phyloP scores from a whole-genome alignment of 1,140 invertebrate species.

The Calliopsis andreniformis region DNA sequence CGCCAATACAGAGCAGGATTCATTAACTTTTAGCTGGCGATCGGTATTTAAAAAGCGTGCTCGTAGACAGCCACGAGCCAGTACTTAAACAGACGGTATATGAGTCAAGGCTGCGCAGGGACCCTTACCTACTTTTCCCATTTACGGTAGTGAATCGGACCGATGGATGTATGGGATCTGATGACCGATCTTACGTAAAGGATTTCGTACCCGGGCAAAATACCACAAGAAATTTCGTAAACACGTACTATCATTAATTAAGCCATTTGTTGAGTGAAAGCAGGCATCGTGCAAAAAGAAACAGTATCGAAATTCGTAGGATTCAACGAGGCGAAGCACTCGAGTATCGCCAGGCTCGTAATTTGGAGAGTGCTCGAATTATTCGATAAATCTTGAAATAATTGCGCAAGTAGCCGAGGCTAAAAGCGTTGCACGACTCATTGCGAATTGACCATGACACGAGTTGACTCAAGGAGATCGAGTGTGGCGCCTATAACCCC shows the following conservation, averaged over 20 bases:
- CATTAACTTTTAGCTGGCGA: constrained; percentile 38
- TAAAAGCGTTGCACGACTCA: constrained; percentile 47
- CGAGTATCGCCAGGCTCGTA: background rate
- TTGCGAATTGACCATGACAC: constrained; percentile 73
- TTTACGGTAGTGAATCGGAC: constrained; percentile 71
- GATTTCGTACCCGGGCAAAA: constrained; percentile 19
- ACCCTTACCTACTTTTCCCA: constrained; percentile 78
- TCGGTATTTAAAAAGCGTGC: constrained; percentile 54
- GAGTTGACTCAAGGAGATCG: constrained; percentile 75
- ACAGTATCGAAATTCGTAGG: no score
- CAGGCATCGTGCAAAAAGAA: no score
- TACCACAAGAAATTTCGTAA: constrained; percentile 7
- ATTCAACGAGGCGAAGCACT: background rate
- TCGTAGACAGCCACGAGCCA: constrained; percentile 38
- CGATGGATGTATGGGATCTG: constrained; percentile 57
- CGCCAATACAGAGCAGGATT: constrained; percentile 13
- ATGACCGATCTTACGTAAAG: constrained; percentile 67
- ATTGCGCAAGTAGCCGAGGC: constrained; percentile 27
- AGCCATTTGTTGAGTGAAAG: background rate
- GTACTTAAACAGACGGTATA: constrained; percentile 51
- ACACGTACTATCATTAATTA: background rate
- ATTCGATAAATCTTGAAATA: constrained; percentile 21
- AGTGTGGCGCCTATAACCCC: constrained; percentile 66
- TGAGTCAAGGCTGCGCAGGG: constrained; percentile 72
- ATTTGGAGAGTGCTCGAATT: constrained; percentile 16